These are phyloP conservation scores for Frankliniella intonsa DNA, from an alignment of 2,888 invertebrate species.

Conservation along the genomic window DNA sequence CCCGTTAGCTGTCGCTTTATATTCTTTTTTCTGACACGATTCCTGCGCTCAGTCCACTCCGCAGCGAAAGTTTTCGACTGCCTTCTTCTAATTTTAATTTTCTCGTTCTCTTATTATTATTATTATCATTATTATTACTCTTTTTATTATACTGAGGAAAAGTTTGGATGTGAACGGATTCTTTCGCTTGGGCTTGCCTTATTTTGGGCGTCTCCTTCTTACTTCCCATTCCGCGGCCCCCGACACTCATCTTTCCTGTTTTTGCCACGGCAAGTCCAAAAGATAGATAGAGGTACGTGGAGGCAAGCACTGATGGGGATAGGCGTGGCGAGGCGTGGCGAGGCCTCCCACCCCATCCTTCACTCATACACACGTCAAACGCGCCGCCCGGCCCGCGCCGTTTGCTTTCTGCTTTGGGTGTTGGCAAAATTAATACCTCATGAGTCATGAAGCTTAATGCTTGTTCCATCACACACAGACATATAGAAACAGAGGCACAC, in stretches of 20 bases:
- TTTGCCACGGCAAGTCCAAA: background rate
- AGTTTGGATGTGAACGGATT: background rate
- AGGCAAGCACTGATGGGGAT: too few relatives aligned
- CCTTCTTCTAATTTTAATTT: background rate
- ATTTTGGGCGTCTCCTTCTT: background rate
- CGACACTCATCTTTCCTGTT: background rate
- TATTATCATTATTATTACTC: background rate
- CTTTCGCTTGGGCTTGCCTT: background rate
- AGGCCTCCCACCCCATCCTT: background rate
- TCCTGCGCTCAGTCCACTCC: background rate
- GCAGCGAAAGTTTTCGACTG: background rate
- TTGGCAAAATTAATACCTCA: background rate
- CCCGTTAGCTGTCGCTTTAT: too few relatives aligned
- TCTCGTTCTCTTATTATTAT: background rate
- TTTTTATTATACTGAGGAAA: background rate
- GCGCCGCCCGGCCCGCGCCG: background rate
- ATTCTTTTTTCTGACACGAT: too few relatives aligned
- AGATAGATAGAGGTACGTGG: background rate
- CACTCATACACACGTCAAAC: background rate
- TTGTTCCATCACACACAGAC: too few relatives aligned
- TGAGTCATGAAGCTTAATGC: background rate
- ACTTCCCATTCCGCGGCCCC: background rate
- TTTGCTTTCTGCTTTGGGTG: background rate
- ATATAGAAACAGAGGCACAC: too few relatives aligned
- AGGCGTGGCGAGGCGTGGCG: background rate